phyloP scores from a whole-genome alignment of 2,797 vertebrate genomes.

The Acipenser oxyrinchus region DNA sequence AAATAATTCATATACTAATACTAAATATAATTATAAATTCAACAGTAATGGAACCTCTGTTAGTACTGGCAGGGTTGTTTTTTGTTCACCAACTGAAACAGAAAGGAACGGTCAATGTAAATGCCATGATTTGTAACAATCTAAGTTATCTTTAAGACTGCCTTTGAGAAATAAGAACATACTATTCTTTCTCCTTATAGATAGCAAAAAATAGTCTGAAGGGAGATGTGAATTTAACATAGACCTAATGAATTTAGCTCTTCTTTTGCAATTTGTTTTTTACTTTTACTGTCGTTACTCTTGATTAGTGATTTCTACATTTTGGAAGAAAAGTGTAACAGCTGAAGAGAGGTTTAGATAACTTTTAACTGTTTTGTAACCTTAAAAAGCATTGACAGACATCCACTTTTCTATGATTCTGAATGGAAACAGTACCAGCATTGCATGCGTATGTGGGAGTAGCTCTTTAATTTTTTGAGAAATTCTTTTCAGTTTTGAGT shows the following conservation, averaged over 20 bases:
- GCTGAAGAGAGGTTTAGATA: neutral
- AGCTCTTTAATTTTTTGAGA: constrained; percentile 27
- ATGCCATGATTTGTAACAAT: neutral
- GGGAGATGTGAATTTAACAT: too few species aligned
- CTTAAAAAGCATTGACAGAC: constrained; percentile 48
- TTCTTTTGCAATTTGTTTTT: too few species aligned
- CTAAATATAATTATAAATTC: constrained; percentile 33
- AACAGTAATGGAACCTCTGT: constrained; percentile 21
- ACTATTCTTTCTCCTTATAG: too few species aligned
- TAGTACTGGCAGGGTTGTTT: constrained; percentile 7
- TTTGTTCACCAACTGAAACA: neutral
- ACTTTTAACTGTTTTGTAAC: constrained; percentile 11
- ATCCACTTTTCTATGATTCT: constrained; percentile 61
- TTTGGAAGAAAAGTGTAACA: neutral
- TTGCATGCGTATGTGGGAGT: constrained; percentile 35
- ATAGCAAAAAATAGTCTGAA: too few species aligned
- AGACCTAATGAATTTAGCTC: too few species aligned
- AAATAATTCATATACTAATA: constrained; percentile 32
- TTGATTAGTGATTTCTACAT: too few species aligned
- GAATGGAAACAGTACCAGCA: constrained; percentile 44
- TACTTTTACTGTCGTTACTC: constrained; percentile 4
- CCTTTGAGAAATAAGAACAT: too few species aligned
- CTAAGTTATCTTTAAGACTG: neutral
- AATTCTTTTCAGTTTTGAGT: constrained; percentile 1
- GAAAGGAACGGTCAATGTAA: neutral